Conservation (phyloP, 2,888 invertebrate genomes). For the Pseudococcus longispinus region DNA sequence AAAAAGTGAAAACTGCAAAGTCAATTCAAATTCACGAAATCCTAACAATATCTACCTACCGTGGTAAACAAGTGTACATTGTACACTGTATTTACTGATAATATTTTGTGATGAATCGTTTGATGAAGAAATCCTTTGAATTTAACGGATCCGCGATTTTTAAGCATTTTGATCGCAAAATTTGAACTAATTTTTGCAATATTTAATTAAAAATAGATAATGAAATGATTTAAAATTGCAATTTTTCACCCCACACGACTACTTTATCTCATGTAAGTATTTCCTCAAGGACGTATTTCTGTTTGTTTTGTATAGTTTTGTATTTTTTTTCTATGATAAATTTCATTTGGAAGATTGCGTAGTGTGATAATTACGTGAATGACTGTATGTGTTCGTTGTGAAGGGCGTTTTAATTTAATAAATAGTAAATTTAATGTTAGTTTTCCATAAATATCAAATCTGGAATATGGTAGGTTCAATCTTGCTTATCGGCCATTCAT, state of each 20-base stretch:
- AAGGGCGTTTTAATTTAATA: conserved; percentile 35
- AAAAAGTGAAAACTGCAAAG: not conserved
- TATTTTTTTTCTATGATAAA: conserved; percentile 44
- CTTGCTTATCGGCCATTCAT: not conserved
- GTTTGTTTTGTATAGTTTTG: conserved; percentile 38
- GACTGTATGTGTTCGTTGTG: conserved; percentile 37
- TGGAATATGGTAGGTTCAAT: conserved; percentile 37
- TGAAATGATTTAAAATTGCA: not conserved
- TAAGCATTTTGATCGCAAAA: not conserved
- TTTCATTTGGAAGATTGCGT: conserved; percentile 28
- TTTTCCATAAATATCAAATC: not conserved
- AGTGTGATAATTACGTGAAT: conserved; percentile 43
- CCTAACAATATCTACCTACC: not conserved
- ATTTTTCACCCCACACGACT: not conserved
- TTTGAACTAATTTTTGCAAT: not conserved
- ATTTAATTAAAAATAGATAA: not conserved
- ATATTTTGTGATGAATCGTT: not conserved
- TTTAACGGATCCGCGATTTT: not conserved
- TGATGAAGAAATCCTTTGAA: not conserved
- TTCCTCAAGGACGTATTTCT: conserved; percentile 18
- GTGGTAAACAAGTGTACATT: not conserved
- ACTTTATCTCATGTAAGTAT: conserved; percentile 3
- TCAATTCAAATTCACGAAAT: not conserved
- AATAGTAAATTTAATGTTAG: not conserved
- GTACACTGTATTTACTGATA: not conserved